Evolutionary conservation across 1,140 invertebrate species (phyloP).

Genomic region (Leguminivora glycinivorella): DNA sequence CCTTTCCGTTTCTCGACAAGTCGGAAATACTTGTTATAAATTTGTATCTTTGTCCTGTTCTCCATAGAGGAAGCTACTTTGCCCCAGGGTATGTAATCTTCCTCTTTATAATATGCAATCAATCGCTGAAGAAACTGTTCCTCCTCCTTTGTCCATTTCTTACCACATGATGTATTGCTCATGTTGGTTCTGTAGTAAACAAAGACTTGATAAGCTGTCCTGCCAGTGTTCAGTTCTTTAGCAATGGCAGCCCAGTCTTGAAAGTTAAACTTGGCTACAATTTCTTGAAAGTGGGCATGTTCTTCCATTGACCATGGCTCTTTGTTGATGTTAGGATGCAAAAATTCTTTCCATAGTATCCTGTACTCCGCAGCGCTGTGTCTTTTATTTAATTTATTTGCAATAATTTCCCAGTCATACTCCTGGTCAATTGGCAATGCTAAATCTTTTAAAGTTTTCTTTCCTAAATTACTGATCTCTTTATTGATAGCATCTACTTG

Average conservation of each 20-base stretch:
- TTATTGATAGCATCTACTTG: slow-evolving; percentile 28
- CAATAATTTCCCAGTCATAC: slow-evolving; percentile 67
- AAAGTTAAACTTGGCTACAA: slow-evolving; percentile 71
- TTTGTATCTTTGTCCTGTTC: slow-evolving; percentile 81
- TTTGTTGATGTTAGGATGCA: slow-evolving; percentile 84
- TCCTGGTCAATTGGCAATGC: slow-evolving; percentile 59
- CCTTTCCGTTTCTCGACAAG: slow-evolving; percentile 79
- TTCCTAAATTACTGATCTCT: slow-evolving; percentile 45
- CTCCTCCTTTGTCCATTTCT: slow-evolving; percentile 81
- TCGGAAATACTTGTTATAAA: slow-evolving; percentile 81
- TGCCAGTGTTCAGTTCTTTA: slow-evolving; percentile 74
- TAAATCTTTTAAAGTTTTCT: slow-evolving; percentile 48
- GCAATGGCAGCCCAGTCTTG: slow-evolving; percentile 85
- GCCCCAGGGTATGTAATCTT: slow-evolving; percentile 83
- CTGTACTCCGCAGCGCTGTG: slow-evolving; percentile 60
- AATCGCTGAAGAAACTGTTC: slow-evolving; percentile 79
- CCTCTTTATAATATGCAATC: slow-evolving; percentile 79
- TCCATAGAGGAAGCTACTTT: slow-evolving; percentile 81
- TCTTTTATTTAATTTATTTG: slow-evolving; percentile 53
- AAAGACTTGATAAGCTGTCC: slow-evolving; percentile 84
- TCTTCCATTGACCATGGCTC: slow-evolving; percentile 81
- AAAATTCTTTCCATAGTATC: slow-evolving; percentile 83
- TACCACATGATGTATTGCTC: slow-evolving; percentile 52
- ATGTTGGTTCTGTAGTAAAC: slow-evolving; percentile 81
- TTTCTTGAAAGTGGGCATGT: slow-evolving; percentile 73